phyloP scores from a whole-genome alignment of 2,113 vertebrate species.

The Platycercus adscitus region DNA sequence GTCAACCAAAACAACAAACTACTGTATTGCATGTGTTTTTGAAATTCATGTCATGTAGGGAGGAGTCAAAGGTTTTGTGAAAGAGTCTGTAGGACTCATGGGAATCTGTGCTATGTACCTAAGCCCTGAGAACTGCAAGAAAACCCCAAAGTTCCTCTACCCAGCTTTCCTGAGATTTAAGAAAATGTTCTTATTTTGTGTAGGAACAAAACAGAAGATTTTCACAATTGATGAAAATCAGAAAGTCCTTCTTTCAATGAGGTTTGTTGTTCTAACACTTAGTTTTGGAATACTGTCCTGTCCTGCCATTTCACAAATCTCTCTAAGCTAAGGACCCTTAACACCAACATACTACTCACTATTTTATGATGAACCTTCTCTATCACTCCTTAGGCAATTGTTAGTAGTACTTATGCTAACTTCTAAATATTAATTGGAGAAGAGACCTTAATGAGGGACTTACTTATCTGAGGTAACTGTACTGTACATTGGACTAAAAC shows the following conservation, averaged over 20 bases:
- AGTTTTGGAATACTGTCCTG: not conserved
- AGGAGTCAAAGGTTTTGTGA: not conserved
- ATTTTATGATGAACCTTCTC: not conserved
- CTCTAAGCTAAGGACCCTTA: not conserved
- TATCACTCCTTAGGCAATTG: not conserved
- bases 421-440: not conserved
- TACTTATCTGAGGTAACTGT: not conserved
- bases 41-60: not conserved
- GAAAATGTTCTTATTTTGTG: not conserved
- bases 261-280: not conserved
- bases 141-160: not conserved
- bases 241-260: not conserved
- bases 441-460: not conserved
- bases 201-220: not conserved
- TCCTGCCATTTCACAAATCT: not conserved
- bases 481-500: not conserved
- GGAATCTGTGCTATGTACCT: not conserved
- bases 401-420: not conserved
- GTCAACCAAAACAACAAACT: not conserved
- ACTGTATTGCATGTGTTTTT: not conserved
- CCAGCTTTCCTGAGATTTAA: not conserved
- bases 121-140: not conserved
- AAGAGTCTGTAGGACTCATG: not conserved
- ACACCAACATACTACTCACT: not conserved
- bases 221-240: not conserved